A percentile compares a stretch with the other conserved stretches of the same genome.
These are phyloP conservation scores for Azemiops feae DNA, from an alignment of 2,113 vertebrate genomes.

Conservation along the genomic window DNA sequence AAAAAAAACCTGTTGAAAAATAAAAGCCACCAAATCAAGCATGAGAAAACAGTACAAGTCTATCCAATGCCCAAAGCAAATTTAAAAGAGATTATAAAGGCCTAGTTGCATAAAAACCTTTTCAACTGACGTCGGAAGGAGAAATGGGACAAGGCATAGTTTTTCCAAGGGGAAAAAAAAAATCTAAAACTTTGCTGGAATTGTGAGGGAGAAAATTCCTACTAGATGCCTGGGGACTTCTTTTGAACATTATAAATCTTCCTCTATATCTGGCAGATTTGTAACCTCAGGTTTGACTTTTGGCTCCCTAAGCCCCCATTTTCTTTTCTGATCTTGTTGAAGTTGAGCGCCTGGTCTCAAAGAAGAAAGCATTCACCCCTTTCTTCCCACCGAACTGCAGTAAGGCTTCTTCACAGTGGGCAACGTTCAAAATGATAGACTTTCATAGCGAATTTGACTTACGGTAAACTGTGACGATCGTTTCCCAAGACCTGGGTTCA, in stretches of 20 bases:
- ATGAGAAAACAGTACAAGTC: too few relatives aligned
- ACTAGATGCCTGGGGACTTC: not conserved
- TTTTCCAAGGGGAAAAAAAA: not conserved
- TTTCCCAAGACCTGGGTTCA: fast-evolving
- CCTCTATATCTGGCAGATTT: not conserved
- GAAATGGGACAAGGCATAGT: not conserved
- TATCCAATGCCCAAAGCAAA: not conserved
- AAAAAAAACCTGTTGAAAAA: too few relatives aligned
- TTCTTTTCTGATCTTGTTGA: not conserved
- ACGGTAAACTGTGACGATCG: conserved; percentile 40
- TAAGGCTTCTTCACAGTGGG: not conserved
- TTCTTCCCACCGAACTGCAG: not conserved
- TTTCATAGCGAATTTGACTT: conserved; percentile 26
- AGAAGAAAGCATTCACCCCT: not conserved
- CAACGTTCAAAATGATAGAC: not conserved
- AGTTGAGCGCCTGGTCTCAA: not conserved
- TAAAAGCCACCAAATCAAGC: too few relatives aligned
- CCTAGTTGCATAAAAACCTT: not conserved
- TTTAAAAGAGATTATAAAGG: not conserved
- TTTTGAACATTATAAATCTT: not conserved
- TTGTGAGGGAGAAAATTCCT: not conserved
- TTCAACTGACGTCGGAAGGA: not conserved
- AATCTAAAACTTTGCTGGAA: not conserved
- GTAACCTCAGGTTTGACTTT: not conserved
- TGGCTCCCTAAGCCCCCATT: not conserved